Evolutionary conservation across 2,797 vertebrate genomes (phyloP), one percentile per base, ranked within the genome.

Genomic region (Sternotherus odoratus): DNA sequence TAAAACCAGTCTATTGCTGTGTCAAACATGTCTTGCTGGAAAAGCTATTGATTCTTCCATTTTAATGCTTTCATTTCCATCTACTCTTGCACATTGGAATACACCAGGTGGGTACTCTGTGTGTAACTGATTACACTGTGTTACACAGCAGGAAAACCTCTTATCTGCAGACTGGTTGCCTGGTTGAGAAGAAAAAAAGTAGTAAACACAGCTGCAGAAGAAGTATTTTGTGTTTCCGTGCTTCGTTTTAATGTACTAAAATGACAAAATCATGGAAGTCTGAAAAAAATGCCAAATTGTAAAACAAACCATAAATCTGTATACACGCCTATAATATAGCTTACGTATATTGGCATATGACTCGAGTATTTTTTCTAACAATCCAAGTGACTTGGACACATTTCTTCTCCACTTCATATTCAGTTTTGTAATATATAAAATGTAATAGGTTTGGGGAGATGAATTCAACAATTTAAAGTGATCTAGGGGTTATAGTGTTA

Each of bases 171-270:
- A 89, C 96, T 97, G 95, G 97, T 95, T 97, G 97, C 96, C 95
- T 98, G 95, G 95, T 86, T 97, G 95, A 96, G 93, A 17, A 51
- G 90, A 96, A 95, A 91, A 93, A 94, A 95, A 95, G 93, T 96
- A 96, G 97, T 98, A 98, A 98, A 98, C 97, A 98, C 97, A 98
- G 97, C 97, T 98, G 98, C 96, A 96, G 91, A 95, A 96, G 94
- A 96, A 97, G 92, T 97, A 93, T 96, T 97, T 97, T 96, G 91
- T 95, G 89, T 97, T 97, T 96, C 91, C 95, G 98, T 95, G 87
- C 91, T 97, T 97, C 97, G 94, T 97, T 97, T 97, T 97, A 96
- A 97, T 96, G 93, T 94, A 95, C 88, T 92, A 96, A 97, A 97
- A 97, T 96, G 91, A 95, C 92, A 95, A 90, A 95, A 97, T 97